Evolutionary conservation across 2,888 invertebrate species (phyloP), one percentile per base, ranked within the genome.

Genomic region (Agonopterix arenella): DNA sequence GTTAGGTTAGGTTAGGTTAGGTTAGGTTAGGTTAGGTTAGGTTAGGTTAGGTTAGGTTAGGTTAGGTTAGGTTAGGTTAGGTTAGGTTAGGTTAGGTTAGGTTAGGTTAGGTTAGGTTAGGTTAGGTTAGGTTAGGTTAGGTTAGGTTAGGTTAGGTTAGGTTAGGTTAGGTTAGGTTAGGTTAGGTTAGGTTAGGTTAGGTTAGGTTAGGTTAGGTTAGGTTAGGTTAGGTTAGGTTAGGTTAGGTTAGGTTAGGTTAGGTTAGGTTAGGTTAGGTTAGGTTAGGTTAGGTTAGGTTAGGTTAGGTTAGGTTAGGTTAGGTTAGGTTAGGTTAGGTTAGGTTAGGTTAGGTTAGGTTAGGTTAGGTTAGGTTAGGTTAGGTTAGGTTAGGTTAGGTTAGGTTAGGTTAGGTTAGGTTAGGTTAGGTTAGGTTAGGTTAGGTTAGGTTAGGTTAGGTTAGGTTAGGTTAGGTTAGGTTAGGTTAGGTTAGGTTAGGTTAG

Each of bases 121-220:
- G 45, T 45, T 45, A 45, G 45, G 45, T 45, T 45, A 45, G 45
- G 45, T 45, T 45, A 45, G 45, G 45, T 45, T 45, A 45, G 45
- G 45, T 45, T 45, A 45, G 45, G 45, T 45, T 45, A 45, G 45
- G 45, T 45, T 45, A 45, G 45, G 45, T 45, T 45, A 45, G 45
- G 45, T 45, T 45, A 45, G 45, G 45, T 45, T 45, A 45, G 45
- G 45, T 45, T 45, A 45, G 45, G 45, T 45, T 45, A 45, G 45
- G 45, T 45, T 45, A 45, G 45, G 45, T 45, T 45, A 45, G 45
- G 45, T 45, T 45, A 45, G 45, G 45, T 45, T 45, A 45, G 28
- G 50, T 50, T 50, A 50, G 50, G 50, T 50, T 50, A 50, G 50
- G 50, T 50, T 50, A 50, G 50, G 50, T 50, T 50, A 50, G 50